Evolutionary conservation across 2,797 vertebrate genomes (phyloP).

Genomic region (Synanceia verrucosa): DNA sequence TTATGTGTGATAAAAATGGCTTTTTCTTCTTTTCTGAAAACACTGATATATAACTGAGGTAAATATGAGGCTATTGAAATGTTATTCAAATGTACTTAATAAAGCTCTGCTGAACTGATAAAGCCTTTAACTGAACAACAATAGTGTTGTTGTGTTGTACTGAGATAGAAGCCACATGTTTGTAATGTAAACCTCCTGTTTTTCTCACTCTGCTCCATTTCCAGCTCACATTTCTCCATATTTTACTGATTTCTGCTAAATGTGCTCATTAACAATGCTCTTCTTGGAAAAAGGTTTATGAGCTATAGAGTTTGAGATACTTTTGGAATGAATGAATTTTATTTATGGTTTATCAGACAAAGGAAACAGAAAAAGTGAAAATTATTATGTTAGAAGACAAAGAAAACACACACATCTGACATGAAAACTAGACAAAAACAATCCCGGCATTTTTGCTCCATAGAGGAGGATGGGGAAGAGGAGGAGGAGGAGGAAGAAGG

Average conservation of each 20-base stretch:
- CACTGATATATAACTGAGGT: too few species aligned
- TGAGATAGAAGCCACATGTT: background rate
- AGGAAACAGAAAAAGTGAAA: too few species aligned
- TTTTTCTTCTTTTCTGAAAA: too few species aligned
- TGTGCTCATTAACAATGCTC: background rate
- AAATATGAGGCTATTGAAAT: too few species aligned
- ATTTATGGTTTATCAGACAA: too few species aligned
- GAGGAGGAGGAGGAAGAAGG: background rate
- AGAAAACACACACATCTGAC: too few species aligned
- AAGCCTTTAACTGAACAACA: background rate
- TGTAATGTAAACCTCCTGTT: background rate
- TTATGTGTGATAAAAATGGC: too few species aligned
- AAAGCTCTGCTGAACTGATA: background rate
- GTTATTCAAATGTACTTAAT: background rate
- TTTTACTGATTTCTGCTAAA: background rate
- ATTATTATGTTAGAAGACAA: too few species aligned
- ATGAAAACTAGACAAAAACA: background rate
- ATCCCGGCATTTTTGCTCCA: background rate
- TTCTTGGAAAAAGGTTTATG: constrained; percentile 10
- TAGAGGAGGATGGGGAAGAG: background rate
- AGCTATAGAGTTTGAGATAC: constrained; percentile 1
- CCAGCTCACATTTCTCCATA: background rate
- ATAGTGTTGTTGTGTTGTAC: background rate
- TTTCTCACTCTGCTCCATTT: background rate
- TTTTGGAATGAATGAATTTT: constrained; percentile 2